Conservation (phyloP, 35 echinoderm and acorn worm genomes). For the Eucidaris tribuloides region DNA sequence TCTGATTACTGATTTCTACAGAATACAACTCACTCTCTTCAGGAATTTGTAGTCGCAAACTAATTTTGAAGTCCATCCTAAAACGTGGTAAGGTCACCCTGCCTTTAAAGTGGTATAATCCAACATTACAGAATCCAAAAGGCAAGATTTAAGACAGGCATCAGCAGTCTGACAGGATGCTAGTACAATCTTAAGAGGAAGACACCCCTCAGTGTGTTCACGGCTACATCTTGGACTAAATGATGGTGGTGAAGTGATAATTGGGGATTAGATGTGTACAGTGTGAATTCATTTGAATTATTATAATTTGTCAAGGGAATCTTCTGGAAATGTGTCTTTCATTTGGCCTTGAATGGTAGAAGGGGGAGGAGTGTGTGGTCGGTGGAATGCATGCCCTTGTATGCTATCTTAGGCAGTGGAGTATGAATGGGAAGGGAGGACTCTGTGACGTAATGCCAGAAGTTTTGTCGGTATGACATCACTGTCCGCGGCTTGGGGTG, state of each 20-base stretch:
- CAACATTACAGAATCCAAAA: not conserved
- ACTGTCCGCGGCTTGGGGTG: not conserved
- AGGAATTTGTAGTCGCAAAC: slow-evolving; percentile 1
- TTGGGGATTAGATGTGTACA: no score
- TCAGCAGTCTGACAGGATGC: no score
- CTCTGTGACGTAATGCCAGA: not conserved
- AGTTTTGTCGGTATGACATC: not conserved
- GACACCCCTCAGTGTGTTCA: no score
- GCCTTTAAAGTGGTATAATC: slow-evolving; percentile 4
- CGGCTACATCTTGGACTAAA: no score
- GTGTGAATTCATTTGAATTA: no score
- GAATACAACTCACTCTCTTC: slow-evolving; percentile 20
- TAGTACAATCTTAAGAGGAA: no score
- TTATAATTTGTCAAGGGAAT: no score
- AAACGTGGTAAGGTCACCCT: not conserved
- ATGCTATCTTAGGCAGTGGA: not conserved
- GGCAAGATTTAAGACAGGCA: no score
- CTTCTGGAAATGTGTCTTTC: no score
- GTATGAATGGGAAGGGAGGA: not conserved
- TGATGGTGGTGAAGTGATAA: no score
- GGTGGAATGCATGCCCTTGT: not conserved
- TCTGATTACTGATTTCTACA: no score
- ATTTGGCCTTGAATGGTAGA: not conserved
- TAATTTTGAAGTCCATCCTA: slow-evolving; percentile 16
- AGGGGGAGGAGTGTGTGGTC: not conserved